Base-by-base conservation (phyloP, 2,797 vertebrate species). In the Crenichthys baileyi region DNA sequence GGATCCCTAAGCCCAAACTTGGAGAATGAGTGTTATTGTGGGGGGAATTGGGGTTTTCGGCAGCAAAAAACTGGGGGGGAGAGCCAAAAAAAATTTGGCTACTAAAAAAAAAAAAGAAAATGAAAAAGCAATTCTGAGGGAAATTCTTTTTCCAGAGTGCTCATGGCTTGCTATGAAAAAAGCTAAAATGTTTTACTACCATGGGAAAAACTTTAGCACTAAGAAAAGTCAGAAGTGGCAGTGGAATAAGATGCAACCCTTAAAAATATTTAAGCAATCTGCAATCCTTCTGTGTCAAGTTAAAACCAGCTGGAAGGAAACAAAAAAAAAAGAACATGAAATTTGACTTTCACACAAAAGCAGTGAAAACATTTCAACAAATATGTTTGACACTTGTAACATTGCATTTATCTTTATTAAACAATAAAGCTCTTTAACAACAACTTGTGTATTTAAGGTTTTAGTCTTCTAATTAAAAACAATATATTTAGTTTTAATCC, bases 11-110 rank as follows among this genome's bases (percentile, higher is more conserved):
- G n/a, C n/a, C 53, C 31, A 70, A 76, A 41, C n/a, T 6, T 70
- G 63, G 48, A 56, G 50, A 76, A 76, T 68, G 75, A 68, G 61
- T 50, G 68, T 55, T 50, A 76, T 41, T 76, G 26, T 55, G 15
- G 2, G 7, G 50, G 50, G 24, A n/a, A n/a, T n/a, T n/a, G n/a
- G n/a, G n/a, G n/a, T n/a, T n/a, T n/a, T n/a, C n/a, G n/a, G n/a
- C n/a, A n/a, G n/a, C n/a, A n/a, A n/a, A n/a, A n/a, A n/a, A 41
- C 1, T 12, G 24, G 24, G 12, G 7, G n/a, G 29, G 29, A 12
- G 73, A 63, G 41, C 56, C 24, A 61, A 7, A 26, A 3, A 15
- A n/a, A n/a, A n/a, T n/a, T 16, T 16, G 63, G 20, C 20, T 26
- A 48, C 41, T 6, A 15, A 26, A 24, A n/a, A 48, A 2, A 7